Conservation (phyloP, 2,888 invertebrate genomes). For the Tortrix viridana region DNA sequence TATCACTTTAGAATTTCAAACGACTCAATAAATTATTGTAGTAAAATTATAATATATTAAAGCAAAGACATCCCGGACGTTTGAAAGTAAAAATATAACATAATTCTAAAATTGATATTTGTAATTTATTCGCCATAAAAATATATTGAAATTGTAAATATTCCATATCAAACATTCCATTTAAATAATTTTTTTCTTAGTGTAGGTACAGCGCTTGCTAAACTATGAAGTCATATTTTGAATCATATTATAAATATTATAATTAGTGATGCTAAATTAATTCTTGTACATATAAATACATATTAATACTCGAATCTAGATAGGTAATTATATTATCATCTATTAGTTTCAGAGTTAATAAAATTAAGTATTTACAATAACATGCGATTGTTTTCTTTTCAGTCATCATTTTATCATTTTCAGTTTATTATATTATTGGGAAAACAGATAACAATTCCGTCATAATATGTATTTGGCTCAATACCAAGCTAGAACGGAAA, state of each 20-base stretch:
- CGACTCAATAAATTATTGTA: too few species aligned
- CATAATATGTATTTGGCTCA: too few species aligned
- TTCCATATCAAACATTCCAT: not conserved
- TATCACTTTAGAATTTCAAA: too few species aligned
- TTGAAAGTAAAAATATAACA: too few species aligned
- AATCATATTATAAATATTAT: constrained; percentile 26
- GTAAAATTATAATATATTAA: too few species aligned
- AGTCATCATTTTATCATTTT: constrained; percentile 13
- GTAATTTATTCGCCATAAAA: too few species aligned
- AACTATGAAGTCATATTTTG: constrained; percentile 15
- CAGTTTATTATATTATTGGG: constrained; percentile 3
- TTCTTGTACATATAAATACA: constrained; percentile 79
- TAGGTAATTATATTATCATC: constrained; percentile 81
- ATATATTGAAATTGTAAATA: too few species aligned
- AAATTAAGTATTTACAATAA: constrained; percentile 82
- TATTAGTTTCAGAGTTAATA: constrained; percentile 84
- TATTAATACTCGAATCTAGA: constrained; percentile 80
- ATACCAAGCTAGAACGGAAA: not conserved
- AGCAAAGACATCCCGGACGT: too few species aligned
- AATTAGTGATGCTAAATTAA: constrained; percentile 68
- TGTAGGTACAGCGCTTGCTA: constrained; percentile 17
- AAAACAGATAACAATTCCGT: not conserved
- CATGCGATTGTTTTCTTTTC: constrained; percentile 56
- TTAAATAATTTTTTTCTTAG: not conserved
- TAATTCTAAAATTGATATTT: too few species aligned